Percentiles rank a stretch among this genome's conserved stretches.
Conservation (phyloP, 2,113 vertebrate species). For the Muntiacus reevesi region DNA sequence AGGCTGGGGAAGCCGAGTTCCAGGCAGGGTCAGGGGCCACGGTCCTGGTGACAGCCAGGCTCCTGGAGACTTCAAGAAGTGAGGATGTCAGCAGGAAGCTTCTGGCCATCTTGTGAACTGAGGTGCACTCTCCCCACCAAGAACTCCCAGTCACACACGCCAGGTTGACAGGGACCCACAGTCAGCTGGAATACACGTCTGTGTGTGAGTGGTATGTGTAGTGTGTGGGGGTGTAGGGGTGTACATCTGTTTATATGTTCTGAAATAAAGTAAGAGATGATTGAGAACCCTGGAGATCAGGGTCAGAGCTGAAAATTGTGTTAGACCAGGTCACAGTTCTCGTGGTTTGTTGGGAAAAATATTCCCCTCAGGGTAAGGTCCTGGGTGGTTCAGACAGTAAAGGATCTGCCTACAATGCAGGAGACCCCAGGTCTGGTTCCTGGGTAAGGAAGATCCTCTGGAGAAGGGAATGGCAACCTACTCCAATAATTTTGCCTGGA, state of each 20-base stretch:
- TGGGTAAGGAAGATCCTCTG: neutral
- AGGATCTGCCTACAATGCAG: neutral
- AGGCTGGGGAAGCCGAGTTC: neutral
- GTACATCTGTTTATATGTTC: fast-evolving
- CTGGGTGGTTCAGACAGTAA: neutral
- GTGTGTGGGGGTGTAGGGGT: neutral
- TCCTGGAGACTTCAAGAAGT: neutral
- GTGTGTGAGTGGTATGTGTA: too few relatives aligned
- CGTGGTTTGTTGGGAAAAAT: neutral
- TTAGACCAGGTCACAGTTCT: neutral
- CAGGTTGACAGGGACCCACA: neutral
- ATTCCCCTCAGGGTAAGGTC: neutral
- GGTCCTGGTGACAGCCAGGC: neutral
- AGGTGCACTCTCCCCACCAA: neutral
- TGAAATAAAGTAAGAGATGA: neutral
- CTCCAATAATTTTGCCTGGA: neutral
- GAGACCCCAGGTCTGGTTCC: neutral
- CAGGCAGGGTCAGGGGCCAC: neutral
- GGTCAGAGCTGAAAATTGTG: neutral
- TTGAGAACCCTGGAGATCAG: neutral
- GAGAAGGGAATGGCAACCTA: neutral
- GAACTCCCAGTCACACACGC: neutral
- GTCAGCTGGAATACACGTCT: neutral
- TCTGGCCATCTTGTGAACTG: neutral
- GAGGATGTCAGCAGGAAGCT: neutral